These are phyloP conservation scores for Physocephala rufipes DNA, from an alignment of 2,888 invertebrate genomes.

Conservation along the genomic window DNA sequence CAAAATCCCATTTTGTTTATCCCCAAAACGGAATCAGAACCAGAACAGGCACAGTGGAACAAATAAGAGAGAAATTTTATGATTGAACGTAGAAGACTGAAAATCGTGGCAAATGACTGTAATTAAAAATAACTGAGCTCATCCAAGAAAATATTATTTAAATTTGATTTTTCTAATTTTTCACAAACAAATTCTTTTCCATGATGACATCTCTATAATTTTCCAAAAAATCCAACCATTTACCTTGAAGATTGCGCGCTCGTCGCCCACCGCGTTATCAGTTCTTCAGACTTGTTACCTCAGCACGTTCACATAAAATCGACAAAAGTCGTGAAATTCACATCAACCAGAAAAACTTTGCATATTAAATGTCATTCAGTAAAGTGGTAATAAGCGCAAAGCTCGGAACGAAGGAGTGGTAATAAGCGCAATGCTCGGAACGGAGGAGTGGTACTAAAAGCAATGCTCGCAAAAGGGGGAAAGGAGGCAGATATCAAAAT, in stretches of 20 bases:
- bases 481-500: neutral
- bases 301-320: conserved; percentile 22
- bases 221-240: neutral
- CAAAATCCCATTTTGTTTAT: conserved; percentile 6
- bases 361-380: conserved; percentile 46
- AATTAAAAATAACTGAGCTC: no score
- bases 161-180: neutral
- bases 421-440: conserved; percentile 21
- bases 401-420: neutral
- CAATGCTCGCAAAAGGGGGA: neutral
- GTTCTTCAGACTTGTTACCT: no score
- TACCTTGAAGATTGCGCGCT: neutral
- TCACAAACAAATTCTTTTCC: no score
- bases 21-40: no score
- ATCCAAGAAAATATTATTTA: neutral
- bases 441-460: no score
- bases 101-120: no score
- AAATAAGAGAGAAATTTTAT: neutral
- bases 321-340: conserved; percentile 34
- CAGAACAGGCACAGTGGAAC: conserved; percentile 12
- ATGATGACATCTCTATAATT: neutral
- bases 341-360: conserved; percentile 44
- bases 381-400: conserved; percentile 41
- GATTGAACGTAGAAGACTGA: no score
- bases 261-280: neutral